Conservation (phyloP, 2,888 invertebrate genomes). For the Frankliniella fusca region DNA sequence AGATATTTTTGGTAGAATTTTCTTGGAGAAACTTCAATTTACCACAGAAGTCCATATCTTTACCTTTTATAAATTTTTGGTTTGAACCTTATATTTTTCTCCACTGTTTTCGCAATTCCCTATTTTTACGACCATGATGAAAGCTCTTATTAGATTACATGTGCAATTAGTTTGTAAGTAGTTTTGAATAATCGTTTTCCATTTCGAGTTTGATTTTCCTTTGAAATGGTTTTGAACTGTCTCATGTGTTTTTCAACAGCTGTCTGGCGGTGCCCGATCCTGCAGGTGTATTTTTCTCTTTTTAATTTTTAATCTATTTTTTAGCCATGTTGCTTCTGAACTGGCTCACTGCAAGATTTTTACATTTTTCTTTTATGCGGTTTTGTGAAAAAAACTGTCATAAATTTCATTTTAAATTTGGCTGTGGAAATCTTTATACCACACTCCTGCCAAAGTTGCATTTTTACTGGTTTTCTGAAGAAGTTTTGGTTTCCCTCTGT, state of each 20-base stretch:
- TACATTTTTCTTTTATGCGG: conserved; percentile 31
- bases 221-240: conserved; percentile 23
- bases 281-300: conserved; percentile 16
- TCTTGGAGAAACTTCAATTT: neutral
- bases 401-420: neutral
- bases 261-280: conserved; percentile 25
- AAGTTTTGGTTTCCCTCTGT: conserved; percentile 25
- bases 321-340: neutral
- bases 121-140: conserved; percentile 29
- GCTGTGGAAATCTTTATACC: neutral
- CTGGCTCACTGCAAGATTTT: conserved; percentile 15
- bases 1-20: neutral
- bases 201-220: conserved; percentile 17
- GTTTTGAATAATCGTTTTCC: neutral
- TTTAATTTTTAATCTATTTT: conserved; percentile 2
- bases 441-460: neutral
- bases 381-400: conserved; percentile 12
- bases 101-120: conserved; percentile 37
- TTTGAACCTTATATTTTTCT: conserved; percentile 24
- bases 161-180: conserved; percentile 25
- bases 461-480: conserved; percentile 20
- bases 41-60: neutral
- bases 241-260: conserved; percentile 22
- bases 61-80: neutral
- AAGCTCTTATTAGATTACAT: conserved; percentile 9